A percentile compares a stretch with the other conserved stretches of the same genome.
Conservation (phyloP, 2,888 invertebrate genomes). For the Branchellion lobata region DNA sequence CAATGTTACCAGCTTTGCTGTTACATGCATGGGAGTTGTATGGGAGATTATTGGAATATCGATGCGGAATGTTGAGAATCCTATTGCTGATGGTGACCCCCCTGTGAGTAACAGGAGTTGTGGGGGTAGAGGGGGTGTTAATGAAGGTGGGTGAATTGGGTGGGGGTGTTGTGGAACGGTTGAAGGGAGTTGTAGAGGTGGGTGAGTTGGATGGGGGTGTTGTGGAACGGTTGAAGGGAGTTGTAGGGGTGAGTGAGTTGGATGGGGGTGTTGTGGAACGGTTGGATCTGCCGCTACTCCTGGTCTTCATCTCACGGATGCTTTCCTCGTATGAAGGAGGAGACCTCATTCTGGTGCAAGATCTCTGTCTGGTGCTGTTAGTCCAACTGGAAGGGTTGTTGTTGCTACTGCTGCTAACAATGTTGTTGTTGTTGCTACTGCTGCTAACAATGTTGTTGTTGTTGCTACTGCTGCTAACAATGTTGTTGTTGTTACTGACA, state of each 20-base stretch:
- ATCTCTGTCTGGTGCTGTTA: neutral
- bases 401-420: too few species aligned
- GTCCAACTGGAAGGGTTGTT: too few species aligned
- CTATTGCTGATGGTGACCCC: neutral
- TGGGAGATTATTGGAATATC: too few species aligned
- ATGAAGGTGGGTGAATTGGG: too few species aligned
- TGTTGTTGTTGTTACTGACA: neutral
- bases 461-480: too few species aligned
- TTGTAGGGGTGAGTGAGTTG: too few species aligned
- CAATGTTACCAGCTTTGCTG: too few species aligned
- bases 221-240: neutral
- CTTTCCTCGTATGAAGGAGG: slow-evolving; percentile 3
- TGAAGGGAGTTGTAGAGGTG: neutral
- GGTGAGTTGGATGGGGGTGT: too few species aligned
- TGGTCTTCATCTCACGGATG: neutral
- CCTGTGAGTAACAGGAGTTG: neutral
- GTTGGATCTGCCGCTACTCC: neutral
- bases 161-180: neutral
- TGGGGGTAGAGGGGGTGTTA: neutral
- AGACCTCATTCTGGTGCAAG: neutral
- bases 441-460: too few species aligned
- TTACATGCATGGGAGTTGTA: too few species aligned
- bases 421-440: too few species aligned
- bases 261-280: neutral
- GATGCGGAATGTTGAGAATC: neutral